Percentiles rank a stretch among this genome's conserved stretches.
Evolutionary conservation across 2,888 invertebrate species (phyloP).

Genomic region (Julus scanicus): DNA sequence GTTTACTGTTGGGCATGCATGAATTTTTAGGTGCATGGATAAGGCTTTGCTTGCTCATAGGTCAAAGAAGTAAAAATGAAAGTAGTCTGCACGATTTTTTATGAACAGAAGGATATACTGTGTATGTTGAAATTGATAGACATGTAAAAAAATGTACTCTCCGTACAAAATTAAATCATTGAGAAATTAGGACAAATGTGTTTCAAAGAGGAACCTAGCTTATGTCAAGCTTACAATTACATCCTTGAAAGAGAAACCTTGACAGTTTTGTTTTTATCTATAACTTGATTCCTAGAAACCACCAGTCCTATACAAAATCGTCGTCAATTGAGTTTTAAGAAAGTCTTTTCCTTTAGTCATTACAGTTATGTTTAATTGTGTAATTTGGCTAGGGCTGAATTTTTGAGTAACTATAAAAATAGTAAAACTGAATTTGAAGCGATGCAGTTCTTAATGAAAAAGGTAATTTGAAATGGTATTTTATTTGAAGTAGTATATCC

Average conservation of each 20-base stretch:
- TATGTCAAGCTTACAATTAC: not conserved
- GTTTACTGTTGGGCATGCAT: not conserved
- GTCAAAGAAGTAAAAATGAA: not conserved
- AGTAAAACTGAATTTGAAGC: not conserved
- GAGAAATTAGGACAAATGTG: not conserved
- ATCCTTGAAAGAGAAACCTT: not conserved
- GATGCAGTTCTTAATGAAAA: not conserved
- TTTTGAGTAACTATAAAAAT: not conserved
- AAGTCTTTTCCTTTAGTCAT: not conserved
- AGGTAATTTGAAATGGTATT: not conserved
- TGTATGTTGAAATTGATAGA: not conserved
- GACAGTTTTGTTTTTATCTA: not conserved
- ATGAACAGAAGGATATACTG: not conserved
- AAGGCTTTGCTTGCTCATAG: not conserved
- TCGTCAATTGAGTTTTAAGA: not conserved
- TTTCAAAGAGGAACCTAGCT: not conserved
- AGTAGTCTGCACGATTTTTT: not conserved
- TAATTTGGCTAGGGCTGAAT: not conserved
- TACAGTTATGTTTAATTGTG: not conserved
- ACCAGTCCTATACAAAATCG: too few relatives aligned
- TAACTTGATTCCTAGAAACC: not conserved
- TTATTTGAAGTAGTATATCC: too few relatives aligned
- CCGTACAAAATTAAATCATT: too few relatives aligned
- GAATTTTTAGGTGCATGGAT: not conserved
- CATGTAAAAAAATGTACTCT: too few relatives aligned